These are phyloP conservation scores for Ophiothrix spiculata DNA, from an alignment of 35 echinoderm and acorn worm genomes.

Conservation along the genomic window DNA sequence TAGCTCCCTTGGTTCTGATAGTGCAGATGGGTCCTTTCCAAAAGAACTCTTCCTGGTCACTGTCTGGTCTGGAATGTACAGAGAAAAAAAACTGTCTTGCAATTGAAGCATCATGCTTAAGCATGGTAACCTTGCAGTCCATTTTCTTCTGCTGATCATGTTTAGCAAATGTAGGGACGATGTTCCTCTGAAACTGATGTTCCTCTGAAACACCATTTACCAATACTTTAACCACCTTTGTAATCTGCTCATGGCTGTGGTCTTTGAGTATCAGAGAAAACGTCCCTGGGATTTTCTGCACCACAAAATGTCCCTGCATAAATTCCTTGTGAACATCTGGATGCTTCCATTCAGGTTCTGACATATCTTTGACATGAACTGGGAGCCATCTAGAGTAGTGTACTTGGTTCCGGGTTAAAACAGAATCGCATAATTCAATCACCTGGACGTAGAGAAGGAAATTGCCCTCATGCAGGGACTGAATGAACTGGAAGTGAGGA, in stretches of 20 bases:
- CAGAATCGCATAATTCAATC: constrained; percentile 11
- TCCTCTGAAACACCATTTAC: not conserved
- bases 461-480: constrained; percentile 5
- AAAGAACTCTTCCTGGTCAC: not conserved
- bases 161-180: not conserved
- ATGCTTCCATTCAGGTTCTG: constrained; percentile 7
- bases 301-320: not conserved
- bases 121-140: constrained; percentile 4
- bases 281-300: not conserved
- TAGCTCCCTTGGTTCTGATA: not conserved
- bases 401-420: constrained; percentile 5
- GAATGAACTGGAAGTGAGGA: not conserved
- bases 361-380: constrained; percentile 27
- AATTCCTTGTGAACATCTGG: constrained; percentile 18
- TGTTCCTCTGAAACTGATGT: not conserved
- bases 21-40: constrained; percentile 4
- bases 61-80: constrained; percentile 13
- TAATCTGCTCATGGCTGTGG: not conserved
- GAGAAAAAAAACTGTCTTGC: constrained; percentile 9
- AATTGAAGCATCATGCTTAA: constrained; percentile 13
- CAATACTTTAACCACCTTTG: not conserved
- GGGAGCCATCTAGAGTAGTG: constrained; percentile 33
- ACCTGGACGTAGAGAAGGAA: constrained; percentile 1
- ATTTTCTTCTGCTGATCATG: not conserved
- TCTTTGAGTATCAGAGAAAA: not conserved